Evolutionary conservation across 2,113 vertebrate species (phyloP).

Genomic region (Bubo bubo): DNA sequence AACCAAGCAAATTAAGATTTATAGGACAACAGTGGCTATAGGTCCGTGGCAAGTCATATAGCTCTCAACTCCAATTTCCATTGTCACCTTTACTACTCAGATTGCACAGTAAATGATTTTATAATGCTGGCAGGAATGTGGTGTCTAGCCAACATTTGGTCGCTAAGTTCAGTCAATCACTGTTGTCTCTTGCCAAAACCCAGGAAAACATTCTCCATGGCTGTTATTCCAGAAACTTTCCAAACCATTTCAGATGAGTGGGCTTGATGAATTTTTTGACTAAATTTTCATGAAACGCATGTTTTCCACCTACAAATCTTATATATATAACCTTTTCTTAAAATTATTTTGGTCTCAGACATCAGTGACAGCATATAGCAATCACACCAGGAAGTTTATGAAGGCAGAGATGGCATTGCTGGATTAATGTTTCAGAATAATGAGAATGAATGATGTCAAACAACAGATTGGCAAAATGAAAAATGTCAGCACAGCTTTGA

Average conservation of each 20-base stretch:
- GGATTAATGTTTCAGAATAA: constrained; percentile 46
- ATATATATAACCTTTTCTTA: background rate
- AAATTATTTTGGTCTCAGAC: background rate
- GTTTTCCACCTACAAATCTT: background rate
- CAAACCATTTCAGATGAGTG: background rate
- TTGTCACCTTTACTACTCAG: background rate
- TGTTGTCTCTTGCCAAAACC: background rate
- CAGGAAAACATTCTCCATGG: background rate
- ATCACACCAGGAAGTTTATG: background rate
- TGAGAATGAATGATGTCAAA: constrained; percentile 25
- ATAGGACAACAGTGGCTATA: background rate
- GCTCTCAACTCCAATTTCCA: background rate
- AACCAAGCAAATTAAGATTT: background rate
- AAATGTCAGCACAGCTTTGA: background rate
- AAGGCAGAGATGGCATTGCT: background rate
- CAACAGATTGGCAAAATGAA: constrained; percentile 33
- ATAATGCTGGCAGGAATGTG: background rate
- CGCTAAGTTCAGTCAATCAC: background rate
- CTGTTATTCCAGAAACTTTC: background rate
- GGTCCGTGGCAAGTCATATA: background rate
- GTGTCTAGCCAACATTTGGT: background rate
- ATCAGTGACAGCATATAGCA: background rate
- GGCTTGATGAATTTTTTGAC: background rate
- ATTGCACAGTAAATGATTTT: background rate
- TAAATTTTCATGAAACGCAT: background rate